Percentiles rank a stretch among this genome's conserved stretches.
Conservation (phyloP, 2,113 vertebrate species). For the Pseudorectes ferrugineus region DNA sequence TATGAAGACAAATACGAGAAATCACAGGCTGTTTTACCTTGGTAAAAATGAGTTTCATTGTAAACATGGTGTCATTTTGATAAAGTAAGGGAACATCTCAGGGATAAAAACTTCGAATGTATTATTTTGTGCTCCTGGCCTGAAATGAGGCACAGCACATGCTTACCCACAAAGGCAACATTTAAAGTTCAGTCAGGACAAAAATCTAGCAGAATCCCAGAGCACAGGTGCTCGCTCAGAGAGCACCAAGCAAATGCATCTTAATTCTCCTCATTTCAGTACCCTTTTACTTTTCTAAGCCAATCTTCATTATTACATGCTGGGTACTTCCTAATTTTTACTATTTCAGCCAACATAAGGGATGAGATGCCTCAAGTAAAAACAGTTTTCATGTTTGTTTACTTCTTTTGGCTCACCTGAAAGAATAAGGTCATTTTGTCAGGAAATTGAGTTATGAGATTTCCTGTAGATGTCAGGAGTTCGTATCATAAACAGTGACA, state of each 20-base stretch:
- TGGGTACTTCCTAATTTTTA: not conserved
- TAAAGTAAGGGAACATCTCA: not conserved
- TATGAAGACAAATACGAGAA: not conserved
- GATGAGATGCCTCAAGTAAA: not conserved
- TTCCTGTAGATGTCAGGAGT: not conserved
- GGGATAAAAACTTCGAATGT: not conserved
- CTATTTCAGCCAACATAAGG: not conserved
- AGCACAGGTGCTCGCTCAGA: not conserved
- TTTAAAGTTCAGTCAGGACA: not conserved
- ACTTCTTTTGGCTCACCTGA: not conserved
- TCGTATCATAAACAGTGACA: not conserved
- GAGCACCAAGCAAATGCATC: not conserved
- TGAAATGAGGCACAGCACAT: not conserved
- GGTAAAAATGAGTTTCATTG: not conserved
- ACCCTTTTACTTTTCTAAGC: not conserved
- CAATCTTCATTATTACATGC: not conserved
- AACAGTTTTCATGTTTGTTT: not conserved
- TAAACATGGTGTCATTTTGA: not conserved
- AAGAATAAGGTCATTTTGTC: not conserved
- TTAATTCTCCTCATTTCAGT: not conserved
- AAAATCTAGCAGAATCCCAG: not conserved
- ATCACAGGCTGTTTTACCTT: not conserved
- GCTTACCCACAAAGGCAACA: not conserved
- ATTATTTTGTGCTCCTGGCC: not conserved
- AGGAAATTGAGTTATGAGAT: not conserved